Conservation (phyloP, 2,888 invertebrate genomes). For the Limenitis arthemis region DNA sequence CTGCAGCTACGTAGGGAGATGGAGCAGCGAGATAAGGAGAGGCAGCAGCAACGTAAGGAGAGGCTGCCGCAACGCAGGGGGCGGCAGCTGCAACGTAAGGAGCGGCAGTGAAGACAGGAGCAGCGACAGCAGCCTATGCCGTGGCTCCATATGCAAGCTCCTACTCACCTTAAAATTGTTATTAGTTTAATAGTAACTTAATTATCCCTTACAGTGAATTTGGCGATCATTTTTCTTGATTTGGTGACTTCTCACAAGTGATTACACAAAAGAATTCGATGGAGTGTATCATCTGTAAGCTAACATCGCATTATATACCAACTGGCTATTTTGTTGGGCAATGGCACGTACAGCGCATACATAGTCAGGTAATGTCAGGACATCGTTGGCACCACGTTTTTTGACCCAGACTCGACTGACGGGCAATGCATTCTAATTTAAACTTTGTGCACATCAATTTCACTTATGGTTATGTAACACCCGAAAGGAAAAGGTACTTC, state of each 20-base stretch:
- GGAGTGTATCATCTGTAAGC: slow-evolving; percentile 57
- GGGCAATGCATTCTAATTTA: slow-evolving; percentile 60
- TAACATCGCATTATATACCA: slow-evolving; percentile 58
- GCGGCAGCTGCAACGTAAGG: slow-evolving; percentile 45
- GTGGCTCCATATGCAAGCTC: too few relatives aligned
- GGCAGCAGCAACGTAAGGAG: too few relatives aligned
- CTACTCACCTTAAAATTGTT: background rate
- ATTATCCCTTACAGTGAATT: slow-evolving; percentile 56
- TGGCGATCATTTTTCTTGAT: slow-evolving; percentile 67
- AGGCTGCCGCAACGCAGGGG: slow-evolving; percentile 34
- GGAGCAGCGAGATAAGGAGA: too few relatives aligned
- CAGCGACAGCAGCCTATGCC: slow-evolving; percentile 24
- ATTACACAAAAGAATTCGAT: slow-evolving; percentile 40
- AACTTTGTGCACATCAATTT: slow-evolving; percentile 56
- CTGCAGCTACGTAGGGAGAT: slow-evolving; percentile 20
- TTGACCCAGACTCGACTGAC: slow-evolving; percentile 59
- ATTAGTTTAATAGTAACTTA: background rate
- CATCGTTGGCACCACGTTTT: slow-evolving; percentile 49
- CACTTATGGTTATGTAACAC: slow-evolving; percentile 58
- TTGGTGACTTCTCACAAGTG: slow-evolving; percentile 62
- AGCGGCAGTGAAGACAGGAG: slow-evolving; percentile 43
- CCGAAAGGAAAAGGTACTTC: slow-evolving; percentile 35
- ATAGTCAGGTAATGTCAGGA: slow-evolving; percentile 52
- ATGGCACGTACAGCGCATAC: slow-evolving; percentile 36
- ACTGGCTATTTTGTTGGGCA: slow-evolving; percentile 52